phyloP scores from a whole-genome alignment of 2,888 invertebrate species.

The Drosophila infuscata region DNA sequence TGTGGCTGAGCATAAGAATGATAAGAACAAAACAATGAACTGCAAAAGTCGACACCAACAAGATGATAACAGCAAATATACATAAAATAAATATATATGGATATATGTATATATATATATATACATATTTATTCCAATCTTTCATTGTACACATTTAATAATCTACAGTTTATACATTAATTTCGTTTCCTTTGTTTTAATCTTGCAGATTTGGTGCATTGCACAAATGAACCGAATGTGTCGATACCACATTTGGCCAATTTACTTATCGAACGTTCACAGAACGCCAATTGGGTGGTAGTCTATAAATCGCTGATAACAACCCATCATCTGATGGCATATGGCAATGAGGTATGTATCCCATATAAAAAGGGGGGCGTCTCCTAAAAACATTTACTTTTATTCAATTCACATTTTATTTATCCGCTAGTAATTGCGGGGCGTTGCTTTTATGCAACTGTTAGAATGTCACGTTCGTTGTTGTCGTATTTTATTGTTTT shows the following conservation, averaged over 20 bases:
- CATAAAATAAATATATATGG: neutral
- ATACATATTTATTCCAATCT: neutral
- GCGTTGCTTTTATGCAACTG: constrained; percentile 26
- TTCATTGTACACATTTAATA: neutral
- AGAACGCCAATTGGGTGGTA: constrained; percentile 99
- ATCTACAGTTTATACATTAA: constrained; percentile 2
- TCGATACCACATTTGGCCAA: constrained; percentile 99
- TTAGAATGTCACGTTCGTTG: constrained; percentile 41
- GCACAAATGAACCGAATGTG: constrained; percentile 99
- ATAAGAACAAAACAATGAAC: constrained; percentile 33
- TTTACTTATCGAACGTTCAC: constrained; percentile 98
- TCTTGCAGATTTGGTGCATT: constrained; percentile 98
- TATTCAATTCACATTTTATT: constrained; percentile 43
- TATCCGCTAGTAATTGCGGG: constrained; percentile 27
- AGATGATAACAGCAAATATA: constrained; percentile 25
- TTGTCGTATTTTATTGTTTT: constrained; percentile 17
- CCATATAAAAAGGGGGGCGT: constrained; percentile 18
- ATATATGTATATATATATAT: neutral
- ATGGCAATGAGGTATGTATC: constrained; percentile 97
- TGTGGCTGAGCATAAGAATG: constrained; percentile 14
- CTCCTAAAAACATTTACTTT: constrained; percentile 32
- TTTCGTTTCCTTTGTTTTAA: constrained; percentile 32
- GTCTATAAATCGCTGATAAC: constrained; percentile 99
- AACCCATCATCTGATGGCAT: constrained; percentile 99
- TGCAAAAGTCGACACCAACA: constrained; percentile 8